phyloP scores from a whole-genome alignment of 2,888 invertebrate genomes.

The Acanthosepion pharaonis region DNA sequence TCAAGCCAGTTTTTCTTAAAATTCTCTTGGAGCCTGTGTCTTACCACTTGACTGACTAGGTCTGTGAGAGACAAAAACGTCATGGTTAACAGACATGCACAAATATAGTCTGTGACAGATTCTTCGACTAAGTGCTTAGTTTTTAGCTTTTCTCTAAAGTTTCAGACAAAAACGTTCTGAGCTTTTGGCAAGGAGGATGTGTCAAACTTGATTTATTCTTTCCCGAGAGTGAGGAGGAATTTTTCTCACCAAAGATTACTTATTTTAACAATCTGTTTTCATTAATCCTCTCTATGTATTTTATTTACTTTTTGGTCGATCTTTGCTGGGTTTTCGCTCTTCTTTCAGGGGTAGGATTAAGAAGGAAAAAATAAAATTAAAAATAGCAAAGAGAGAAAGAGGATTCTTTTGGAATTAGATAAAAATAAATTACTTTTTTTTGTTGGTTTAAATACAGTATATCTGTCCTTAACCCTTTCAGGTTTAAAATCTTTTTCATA shows the following conservation, averaged over 20 bases:
- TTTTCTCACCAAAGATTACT: slow-evolving; percentile 10
- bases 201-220: not conserved
- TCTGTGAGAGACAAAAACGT: not conserved
- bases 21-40: not conserved
- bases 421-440: not conserved
- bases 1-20: not conserved
- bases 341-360: not conserved
- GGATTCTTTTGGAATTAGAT: too few relatives aligned
- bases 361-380: not conserved
- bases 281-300: not conserved
- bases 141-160: slow-evolving; percentile 33
- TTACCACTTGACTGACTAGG: not conserved
- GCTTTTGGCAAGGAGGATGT: not conserved
- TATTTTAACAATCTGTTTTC: not conserved
- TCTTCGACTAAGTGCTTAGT: slow-evolving; percentile 7
- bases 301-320: not conserved
- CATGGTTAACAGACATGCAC: not conserved
- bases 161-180: slow-evolving; percentile 21
- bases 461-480: not conserved
- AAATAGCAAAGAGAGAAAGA: too few relatives aligned
- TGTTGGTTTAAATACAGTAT: not conserved
- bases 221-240: not conserved
- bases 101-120: slow-evolving; percentile 22
- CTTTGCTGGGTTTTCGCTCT: too few relatives aligned
- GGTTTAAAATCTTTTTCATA: too few relatives aligned